Conservation (phyloP, 2,113 vertebrate species). For the Arenaria interpres region DNA sequence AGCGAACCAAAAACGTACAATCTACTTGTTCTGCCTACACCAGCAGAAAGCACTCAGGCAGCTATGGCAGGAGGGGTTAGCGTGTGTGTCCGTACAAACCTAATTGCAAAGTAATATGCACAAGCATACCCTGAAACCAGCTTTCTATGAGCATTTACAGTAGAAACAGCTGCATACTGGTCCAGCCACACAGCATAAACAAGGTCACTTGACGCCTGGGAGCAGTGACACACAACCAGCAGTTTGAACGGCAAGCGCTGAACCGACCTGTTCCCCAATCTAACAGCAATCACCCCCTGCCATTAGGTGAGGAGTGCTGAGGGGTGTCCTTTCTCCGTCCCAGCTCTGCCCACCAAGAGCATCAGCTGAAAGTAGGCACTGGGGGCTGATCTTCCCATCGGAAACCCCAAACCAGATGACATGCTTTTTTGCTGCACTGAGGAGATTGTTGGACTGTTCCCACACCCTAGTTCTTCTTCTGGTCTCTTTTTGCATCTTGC, state of each 20-base stretch:
- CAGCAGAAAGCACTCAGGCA: not conserved
- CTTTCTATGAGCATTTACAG: not conserved
- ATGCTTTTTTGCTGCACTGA: not conserved
- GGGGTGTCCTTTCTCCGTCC: accelerated
- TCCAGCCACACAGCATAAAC: not conserved
- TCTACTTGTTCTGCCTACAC: not conserved
- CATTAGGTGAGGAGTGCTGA: not conserved
- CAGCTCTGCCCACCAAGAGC: not conserved
- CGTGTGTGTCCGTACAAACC: not conserved
- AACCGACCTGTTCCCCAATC: accelerated
- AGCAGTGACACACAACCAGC: not conserved
- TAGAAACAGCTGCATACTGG: not conserved
- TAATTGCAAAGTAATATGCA: constrained; percentile 21
- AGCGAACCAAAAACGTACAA: not conserved
- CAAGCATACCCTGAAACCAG: not conserved
- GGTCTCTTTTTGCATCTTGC: not conserved
- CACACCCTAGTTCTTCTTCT: not conserved
- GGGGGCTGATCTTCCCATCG: not conserved
- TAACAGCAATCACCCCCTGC: not conserved
- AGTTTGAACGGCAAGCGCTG: not conserved
- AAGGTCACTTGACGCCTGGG: not conserved
- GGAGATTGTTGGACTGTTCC: not conserved
- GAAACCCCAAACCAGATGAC: not conserved
- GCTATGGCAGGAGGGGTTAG: not conserved
- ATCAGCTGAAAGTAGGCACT: accelerated